phyloP scores from a whole-genome alignment of 2,888 invertebrate genomes.

The Aelia acuminata region DNA sequence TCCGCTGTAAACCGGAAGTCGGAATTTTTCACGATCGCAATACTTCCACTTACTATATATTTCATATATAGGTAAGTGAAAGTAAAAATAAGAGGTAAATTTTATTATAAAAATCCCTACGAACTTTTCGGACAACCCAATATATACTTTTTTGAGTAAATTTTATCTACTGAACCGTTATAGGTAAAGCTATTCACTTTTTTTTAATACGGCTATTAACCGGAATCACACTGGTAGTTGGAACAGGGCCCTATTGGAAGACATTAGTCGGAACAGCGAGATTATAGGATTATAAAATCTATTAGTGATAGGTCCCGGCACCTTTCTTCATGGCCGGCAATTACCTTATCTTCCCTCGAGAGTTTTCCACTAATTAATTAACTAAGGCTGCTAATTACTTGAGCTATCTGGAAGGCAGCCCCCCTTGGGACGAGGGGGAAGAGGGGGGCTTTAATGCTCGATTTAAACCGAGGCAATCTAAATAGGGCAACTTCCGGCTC shows the following conservation, averaged over 20 bases:
- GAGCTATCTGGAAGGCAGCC: not conserved
- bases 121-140: too few species aligned
- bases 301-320: not conserved
- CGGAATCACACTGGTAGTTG: not conserved
- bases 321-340: constrained; percentile 23
- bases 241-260: not conserved
- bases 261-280: not conserved
- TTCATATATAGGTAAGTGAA: too few species aligned
- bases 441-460: not conserved
- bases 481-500: not conserved
- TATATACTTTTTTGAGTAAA: too few species aligned
- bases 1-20: too few species aligned
- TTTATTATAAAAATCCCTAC: too few species aligned
- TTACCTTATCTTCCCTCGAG: constrained; percentile 28
- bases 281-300: constrained; percentile 30
- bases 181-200: not conserved
- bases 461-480: not conserved
- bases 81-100: too few species aligned
- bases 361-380: constrained; percentile 48
- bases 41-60: too few species aligned
- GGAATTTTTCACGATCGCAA: too few species aligned
- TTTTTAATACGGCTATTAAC: too few species aligned
- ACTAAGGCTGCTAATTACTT: constrained; percentile 14
- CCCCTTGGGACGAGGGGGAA: not conserved
- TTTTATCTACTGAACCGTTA: too few species aligned